phyloP scores from a whole-genome alignment of 2,113 vertebrate genomes.

The Limanda limanda region DNA sequence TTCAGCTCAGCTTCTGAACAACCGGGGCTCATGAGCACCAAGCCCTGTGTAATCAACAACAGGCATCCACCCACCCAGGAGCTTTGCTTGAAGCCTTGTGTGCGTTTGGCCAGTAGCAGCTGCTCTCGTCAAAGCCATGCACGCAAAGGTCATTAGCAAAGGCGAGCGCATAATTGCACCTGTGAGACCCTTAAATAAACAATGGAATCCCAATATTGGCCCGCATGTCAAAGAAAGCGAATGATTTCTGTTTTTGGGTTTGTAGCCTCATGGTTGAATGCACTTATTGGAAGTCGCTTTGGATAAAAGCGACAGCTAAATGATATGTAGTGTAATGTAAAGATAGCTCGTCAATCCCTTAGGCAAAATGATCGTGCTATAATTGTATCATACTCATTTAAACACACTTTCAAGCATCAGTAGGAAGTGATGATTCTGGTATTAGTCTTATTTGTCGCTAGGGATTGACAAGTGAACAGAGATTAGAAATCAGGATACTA shows the following conservation, averaged over 20 bases:
- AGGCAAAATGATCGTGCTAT: too few relatives aligned
- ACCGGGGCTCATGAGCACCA: constrained; percentile 23
- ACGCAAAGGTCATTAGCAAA: constrained; percentile 47
- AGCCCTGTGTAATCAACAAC: constrained; percentile 37
- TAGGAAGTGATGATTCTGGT: too few relatives aligned
- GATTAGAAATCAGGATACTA: too few relatives aligned
- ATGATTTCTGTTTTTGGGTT: not conserved
- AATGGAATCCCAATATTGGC: constrained; percentile 1
- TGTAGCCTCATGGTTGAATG: too few relatives aligned
- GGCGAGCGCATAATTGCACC: constrained; percentile 30
- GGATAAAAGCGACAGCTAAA: too few relatives aligned
- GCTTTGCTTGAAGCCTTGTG: constrained; percentile 43
- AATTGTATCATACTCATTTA: too few relatives aligned
- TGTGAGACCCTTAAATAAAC: constrained; percentile 22
- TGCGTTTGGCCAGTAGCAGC: constrained; percentile 50
- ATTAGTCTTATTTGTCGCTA: too few relatives aligned
- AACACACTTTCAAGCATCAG: too few relatives aligned
- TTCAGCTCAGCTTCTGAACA: constrained; percentile 36
- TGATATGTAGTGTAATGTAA: too few relatives aligned
- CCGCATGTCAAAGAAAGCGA: not conserved
- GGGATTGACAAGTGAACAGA: too few relatives aligned
- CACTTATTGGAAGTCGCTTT: too few relatives aligned
- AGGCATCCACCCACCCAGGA: constrained; percentile 38
- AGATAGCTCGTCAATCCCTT: too few relatives aligned
- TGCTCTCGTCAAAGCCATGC: constrained; percentile 38